Evolutionary conservation across 2,797 vertebrate species (phyloP), one percentile per base, ranked within the genome.

Genomic region (Eupleurogrammus muticus): DNA sequence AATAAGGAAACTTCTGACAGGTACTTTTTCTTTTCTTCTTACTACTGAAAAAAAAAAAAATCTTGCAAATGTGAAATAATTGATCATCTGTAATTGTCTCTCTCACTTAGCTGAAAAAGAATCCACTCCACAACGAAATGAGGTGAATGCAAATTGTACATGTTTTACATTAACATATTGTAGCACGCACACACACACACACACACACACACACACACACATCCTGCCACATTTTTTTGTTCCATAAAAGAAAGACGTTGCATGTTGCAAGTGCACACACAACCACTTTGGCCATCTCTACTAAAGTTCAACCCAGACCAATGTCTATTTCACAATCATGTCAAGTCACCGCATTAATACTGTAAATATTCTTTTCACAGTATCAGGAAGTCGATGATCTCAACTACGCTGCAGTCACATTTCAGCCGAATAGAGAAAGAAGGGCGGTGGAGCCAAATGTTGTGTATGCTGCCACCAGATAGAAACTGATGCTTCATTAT

Each of bases 381-480:
- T 49, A 17, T 53, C 34, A 51, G 56, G 60, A 5, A 5, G 38
- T 44, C 20, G 23, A 66, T 51, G 32, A 60, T 5, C 11, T 20
- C 23, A 81, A 73, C 16, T 73, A 79, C 1, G 44, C 74, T 16
- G 54, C 64, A 0, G 5, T 79, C 53, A 71, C 2, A 68, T 74
- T 76, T 34, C 24, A 19, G 21, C 28, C 6, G 38, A 64, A 42
- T 46, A 1, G 14, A 28, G 55, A 51, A 5, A 62, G 61, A 35
- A 53, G 5, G 42, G 55, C 66, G 9, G 13, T 2, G 52, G 52
- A 68, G 1, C 0, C 9, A 11, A 21, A 55, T 20, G 75, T 86
- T 24, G 34, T 79, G 17, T 76, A 75, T 13, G 47, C 71, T 34
- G 58, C 83, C 34, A 73, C 77, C 23, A 68, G 75, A 61, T 67